These are phyloP conservation scores for Mormyrus lacerda DNA, from an alignment of 2,113 vertebrate genomes.

Conservation along the genomic window DNA sequence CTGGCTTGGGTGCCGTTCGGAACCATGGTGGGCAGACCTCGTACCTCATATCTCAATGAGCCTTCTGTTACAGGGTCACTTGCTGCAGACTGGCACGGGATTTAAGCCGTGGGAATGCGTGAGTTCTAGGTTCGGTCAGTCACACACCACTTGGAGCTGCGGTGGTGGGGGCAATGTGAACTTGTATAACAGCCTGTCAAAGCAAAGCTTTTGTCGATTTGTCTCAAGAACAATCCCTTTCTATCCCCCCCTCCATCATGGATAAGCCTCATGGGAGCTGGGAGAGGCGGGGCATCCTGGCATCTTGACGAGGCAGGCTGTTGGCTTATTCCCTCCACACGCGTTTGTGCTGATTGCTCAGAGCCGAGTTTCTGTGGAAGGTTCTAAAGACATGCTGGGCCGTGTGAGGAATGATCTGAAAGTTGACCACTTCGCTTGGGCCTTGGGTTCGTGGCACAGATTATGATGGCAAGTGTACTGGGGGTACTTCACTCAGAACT, in stretches of 20 bases:
- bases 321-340: neutral
- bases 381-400: neutral
- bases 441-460: neutral
- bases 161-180: slow-evolving; percentile 57
- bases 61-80: slow-evolving; percentile 58
- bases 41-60: slow-evolving; percentile 53
- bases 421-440: neutral
- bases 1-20: slow-evolving; percentile 55
- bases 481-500: slow-evolving; percentile 10
- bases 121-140: slow-evolving; percentile 50
- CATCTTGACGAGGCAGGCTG: neutral
- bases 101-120: slow-evolving; percentile 53
- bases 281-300: neutral
- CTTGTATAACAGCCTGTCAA: slow-evolving; percentile 62
- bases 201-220: slow-evolving; percentile 39
- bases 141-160: slow-evolving; percentile 55
- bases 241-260: slow-evolving; percentile 1
- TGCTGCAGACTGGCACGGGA: slow-evolving; percentile 44
- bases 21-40: slow-evolving; percentile 42
- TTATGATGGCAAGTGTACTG: neutral
- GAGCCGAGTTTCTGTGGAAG: neutral
- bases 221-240: slow-evolving; percentile 29
- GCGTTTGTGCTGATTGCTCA: neutral
- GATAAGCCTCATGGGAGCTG: neutral
- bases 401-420: neutral